These are phyloP conservation scores for Poecilia wingei DNA, from an alignment of 2,797 vertebrate genomes.

Conservation along the genomic window DNA sequence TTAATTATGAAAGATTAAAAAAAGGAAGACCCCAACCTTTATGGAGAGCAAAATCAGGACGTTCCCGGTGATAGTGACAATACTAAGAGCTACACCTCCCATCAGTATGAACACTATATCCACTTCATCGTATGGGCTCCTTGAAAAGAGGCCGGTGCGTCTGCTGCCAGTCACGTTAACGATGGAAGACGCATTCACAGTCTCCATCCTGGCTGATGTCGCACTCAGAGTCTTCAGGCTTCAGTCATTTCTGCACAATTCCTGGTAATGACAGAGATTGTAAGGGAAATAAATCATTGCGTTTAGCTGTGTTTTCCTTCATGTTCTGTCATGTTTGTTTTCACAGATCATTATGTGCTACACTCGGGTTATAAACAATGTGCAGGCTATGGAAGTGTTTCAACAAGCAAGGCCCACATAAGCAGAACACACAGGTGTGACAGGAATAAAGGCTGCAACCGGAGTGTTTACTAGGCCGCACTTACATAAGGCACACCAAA, in stretches of 20 bases:
- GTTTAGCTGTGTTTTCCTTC: not conserved
- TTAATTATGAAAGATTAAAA: constrained; percentile 30
- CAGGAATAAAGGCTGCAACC: constrained; percentile 49
- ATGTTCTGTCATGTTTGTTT: not conserved
- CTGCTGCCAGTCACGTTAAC: constrained; percentile 40
- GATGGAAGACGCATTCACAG: constrained; percentile 54
- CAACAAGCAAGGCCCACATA: constrained; percentile 22
- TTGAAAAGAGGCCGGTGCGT: constrained; percentile 44
- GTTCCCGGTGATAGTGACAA: constrained; percentile 93
- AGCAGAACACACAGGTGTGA: constrained; percentile 56
- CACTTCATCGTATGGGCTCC: constrained; percentile 82
- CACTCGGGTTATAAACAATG: constrained; percentile 19
- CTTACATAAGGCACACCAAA: constrained; percentile 33
- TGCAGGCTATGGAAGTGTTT: constrained; percentile 43
- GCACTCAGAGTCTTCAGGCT: constrained; percentile 41
- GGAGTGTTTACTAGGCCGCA: constrained; percentile 47
- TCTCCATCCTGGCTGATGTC: constrained; percentile 65
- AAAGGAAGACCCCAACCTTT: constrained; percentile 79
- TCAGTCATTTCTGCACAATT: constrained; percentile 25
- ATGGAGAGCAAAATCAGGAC: constrained; percentile 98
- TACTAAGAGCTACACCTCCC: constrained; percentile 89
- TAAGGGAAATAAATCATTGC: not conserved
- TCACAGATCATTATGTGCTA: constrained; percentile 21
- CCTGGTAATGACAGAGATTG: constrained; percentile 35
- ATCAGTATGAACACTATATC: constrained; percentile 90